Percentiles rank a stretch among this genome's conserved stretches.
phyloP scores from a whole-genome alignment of 1,140 invertebrate species.

The Araneus ventricosus region DNA sequence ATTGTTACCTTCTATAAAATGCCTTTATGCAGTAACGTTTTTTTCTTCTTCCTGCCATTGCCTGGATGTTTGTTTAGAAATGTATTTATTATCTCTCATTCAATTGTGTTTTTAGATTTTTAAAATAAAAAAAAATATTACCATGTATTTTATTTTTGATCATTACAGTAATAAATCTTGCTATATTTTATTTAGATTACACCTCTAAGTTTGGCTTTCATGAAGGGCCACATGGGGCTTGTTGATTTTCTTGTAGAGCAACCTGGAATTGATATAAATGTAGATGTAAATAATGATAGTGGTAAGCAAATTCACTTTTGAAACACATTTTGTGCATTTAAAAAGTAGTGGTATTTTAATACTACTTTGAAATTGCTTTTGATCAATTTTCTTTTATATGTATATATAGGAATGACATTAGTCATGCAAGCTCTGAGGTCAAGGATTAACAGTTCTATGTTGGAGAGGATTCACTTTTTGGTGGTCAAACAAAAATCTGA shows the following conservation, averaged over 20 bases:
- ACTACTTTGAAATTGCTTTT: neutral
- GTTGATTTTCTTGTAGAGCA: conserved; percentile 81
- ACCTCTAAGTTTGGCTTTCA: conserved; percentile 81
- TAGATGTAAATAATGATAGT: conserved; percentile 78
- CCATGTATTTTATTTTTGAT: too few relatives aligned
- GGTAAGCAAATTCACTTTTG: conserved; percentile 40
- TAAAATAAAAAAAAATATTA: too few relatives aligned
- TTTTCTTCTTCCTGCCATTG: too few relatives aligned
- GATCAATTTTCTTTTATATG: neutral
- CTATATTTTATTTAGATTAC: conserved; percentile 78
- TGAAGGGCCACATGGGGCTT: conserved; percentile 82
- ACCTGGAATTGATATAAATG: conserved; percentile 82
- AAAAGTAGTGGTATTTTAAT: conserved; percentile 2
- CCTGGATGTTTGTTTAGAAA: too few relatives aligned
- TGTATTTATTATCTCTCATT: too few relatives aligned
- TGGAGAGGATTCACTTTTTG: conserved; percentile 80
- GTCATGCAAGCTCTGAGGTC: conserved; percentile 77
- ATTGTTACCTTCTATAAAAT: too few relatives aligned
- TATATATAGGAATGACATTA: conserved; percentile 79
- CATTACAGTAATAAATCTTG: too few relatives aligned
- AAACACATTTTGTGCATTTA: conserved; percentile 6
- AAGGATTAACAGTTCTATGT: conserved; percentile 78
- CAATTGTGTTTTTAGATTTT: too few relatives aligned
- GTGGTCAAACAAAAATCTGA: conserved; percentile 80
- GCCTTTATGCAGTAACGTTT: too few relatives aligned